Evolutionary conservation across 2,113 vertebrate species (phyloP), one percentile per base, ranked within the genome.

Genomic region (Notarius lentiginosus): DNA sequence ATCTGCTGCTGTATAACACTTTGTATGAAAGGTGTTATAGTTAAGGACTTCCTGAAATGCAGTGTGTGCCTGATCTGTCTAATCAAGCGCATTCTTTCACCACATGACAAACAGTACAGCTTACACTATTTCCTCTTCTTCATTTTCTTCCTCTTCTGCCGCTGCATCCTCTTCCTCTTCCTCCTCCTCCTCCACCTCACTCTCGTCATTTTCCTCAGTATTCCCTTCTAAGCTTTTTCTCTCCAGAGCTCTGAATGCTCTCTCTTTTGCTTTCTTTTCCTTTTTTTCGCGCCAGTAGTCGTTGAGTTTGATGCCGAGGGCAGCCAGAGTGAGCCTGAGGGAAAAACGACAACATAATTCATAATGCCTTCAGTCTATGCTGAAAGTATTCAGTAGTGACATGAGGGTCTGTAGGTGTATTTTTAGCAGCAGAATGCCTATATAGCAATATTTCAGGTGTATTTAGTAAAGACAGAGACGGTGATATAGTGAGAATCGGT

Each of bases 241-340:
- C 7, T 93, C 89, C 12, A 91, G 7, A 41, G 93, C 92, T 49
- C 87, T 89, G 75, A 91, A 92, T 81, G 90, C 93, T 87, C 91
- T 89, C 87, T 94, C 93, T 90, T 91, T 94, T 22, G 91, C 90
- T 87, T 89, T 94, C 88, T 94, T 95, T 79, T 93, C 92, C 10
- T 89, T 93, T 88, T 95, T 94, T 70, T 92, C 95, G n/a, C 92
- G 95, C 96, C 95, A 97, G 91, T 94, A 96, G 88, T 94, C 93
- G 17, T 96, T 96, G 75, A 96, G 95, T 89, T 97, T 97, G 83
- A 95, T 87, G n/a, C 94, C 95, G 90, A 97, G 91, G 30, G 94
- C 95, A 60, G 93, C 89, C 0, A 96, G 90, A 14, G 90, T 96
- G 80, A 93, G 89, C 87, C 96, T 96, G 82, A n/a, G 47, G 86